Evolutionary conservation across 2,797 vertebrate species (phyloP).

Genomic region (Acipenser transmontanus): DNA sequence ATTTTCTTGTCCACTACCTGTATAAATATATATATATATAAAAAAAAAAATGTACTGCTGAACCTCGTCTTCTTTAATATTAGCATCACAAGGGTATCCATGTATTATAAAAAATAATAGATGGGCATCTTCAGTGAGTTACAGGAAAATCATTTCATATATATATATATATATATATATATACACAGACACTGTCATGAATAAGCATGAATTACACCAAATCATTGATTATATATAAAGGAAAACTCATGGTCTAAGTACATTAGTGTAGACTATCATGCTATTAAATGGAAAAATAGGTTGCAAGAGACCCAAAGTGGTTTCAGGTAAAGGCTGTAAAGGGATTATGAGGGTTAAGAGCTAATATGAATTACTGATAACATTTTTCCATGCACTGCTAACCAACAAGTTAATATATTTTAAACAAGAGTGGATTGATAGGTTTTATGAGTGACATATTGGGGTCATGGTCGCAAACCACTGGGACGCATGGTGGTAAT

Average conservation of each 20-base stretch:
- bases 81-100: too few species aligned
- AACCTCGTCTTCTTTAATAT: too few species aligned
- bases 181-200: conserved; percentile 28
- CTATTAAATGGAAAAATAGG: conserved; percentile 62
- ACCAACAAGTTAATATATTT: conserved; percentile 66
- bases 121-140: too few species aligned
- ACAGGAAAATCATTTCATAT: too few species aligned
- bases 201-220: conserved; percentile 38
- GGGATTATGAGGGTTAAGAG: conserved; percentile 49
- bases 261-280: conserved; percentile 51
- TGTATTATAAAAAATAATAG: too few species aligned
- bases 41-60: too few species aligned
- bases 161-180: too few species aligned
- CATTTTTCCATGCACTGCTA: conserved; percentile 61
- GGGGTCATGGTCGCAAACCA: conserved; percentile 41
- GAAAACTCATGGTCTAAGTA: conserved; percentile 19
- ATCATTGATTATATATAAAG: conserved; percentile 38
- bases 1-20: too few species aligned
- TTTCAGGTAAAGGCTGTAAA: conserved; percentile 59
- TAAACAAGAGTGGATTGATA: conserved; percentile 73
- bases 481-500: conserved; percentile 39
- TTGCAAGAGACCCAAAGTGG: conserved; percentile 54
- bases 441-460: conserved; percentile 48
- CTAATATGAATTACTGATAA: conserved; percentile 56
- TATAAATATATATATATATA: too few species aligned